Base-by-base conservation (phyloP, 1,140 invertebrate species). In the Lysiphlebus fabarum region DNA sequence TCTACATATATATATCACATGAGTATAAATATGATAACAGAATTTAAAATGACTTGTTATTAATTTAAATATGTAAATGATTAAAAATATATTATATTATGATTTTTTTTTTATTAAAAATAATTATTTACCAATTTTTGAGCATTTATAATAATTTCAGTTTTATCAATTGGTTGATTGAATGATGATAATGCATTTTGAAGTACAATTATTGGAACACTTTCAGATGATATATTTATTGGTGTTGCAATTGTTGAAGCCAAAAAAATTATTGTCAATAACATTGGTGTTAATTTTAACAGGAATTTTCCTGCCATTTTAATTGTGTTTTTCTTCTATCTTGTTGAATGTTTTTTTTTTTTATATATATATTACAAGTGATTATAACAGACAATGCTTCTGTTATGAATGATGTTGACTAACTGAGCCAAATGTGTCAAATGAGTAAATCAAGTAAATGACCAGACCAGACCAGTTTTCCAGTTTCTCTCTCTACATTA, bases 91-190 rank as follows among this genome's bases (percentile, higher is more conserved):
- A 38, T 47, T 37, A 33, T 40, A 49, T 49, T 34, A 55, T 7
- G 0, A 14, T 6, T 60, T 6, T 37, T 58, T 60, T 55, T 37
- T 55, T 10, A 42, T 60, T 54, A 44, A 59, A 10, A 55, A 26
- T 6, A 43, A 26, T 36, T 58, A 59, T 62, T 68, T 68, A 76
- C 74, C 66, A 70, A 54, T 70, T 68, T 70, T 50, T 74, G 72
- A 11, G 69, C 71, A 43, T 57, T 70, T 59, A 76, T 68, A 43
- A 76, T 64, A 40, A 70, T 65, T 58, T 69, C 73, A 43, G 66
- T 65, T 62, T 67, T 70, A 47, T 76, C 74, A 8, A 62, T 64
- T 37, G 70, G 67, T 36, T 69, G 59, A 45, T 74, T 73, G 14
- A 76, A 51, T 5, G 66, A 69, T 50, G 62, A 68, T 9, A 74